phyloP scores from a whole-genome alignment of 2,113 vertebrate species.

The Equus quagga region DNA sequence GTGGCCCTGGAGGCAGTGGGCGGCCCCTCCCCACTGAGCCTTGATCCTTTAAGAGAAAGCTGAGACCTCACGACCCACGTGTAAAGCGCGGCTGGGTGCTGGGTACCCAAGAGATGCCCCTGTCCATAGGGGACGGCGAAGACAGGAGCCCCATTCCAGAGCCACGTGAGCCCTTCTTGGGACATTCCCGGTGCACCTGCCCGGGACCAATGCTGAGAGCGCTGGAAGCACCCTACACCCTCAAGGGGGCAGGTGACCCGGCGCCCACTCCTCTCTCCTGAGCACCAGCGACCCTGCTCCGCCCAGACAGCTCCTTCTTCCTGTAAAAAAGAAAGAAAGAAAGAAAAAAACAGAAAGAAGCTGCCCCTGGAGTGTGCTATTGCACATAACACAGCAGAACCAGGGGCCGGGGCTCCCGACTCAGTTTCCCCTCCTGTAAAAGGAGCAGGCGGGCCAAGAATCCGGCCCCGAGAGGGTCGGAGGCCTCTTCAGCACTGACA shows the following conservation, averaged over 20 bases:
- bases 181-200: not conserved
- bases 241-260: not conserved
- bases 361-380: not conserved
- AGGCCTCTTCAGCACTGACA: not conserved
- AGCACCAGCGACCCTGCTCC: not conserved
- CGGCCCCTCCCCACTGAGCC: not conserved
- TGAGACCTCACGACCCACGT: rapidly evolving
- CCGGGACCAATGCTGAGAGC: not conserved
- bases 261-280: not conserved
- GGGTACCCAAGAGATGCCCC: not conserved
- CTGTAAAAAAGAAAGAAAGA: not conserved
- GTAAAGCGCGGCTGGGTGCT: not conserved
- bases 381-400: not conserved
- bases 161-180: not conserved
- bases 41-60: not conserved
- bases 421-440: not conserved
- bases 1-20: not conserved
- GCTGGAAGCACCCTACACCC: too few relatives aligned
- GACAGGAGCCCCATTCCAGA: not conserved
- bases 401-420: not conserved
- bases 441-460: not conserved
- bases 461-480: not conserved
- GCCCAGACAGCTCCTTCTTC: not conserved
- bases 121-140: not conserved
- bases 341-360: not conserved